Evolutionary conservation across 2,888 invertebrate species (phyloP).

Genomic region (Noctua comes): DNA sequence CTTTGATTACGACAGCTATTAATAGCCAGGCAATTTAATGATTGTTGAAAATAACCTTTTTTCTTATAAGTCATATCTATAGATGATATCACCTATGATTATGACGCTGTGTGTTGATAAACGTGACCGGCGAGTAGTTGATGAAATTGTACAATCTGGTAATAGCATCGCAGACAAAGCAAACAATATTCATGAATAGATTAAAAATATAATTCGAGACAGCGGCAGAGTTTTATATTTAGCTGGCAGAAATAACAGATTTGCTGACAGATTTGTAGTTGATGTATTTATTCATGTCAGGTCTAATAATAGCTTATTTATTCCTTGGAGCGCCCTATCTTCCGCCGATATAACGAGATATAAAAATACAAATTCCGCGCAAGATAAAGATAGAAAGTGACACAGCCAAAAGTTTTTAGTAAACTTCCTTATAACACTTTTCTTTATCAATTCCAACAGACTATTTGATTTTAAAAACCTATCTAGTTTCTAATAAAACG

Average conservation of each 20-base stretch:
- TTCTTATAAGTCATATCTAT: constrained; percentile 6
- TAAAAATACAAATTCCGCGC: constrained; percentile 30
- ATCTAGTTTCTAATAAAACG: neutral
- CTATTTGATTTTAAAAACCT: constrained; percentile 3
- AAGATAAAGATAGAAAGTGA: constrained; percentile 41
- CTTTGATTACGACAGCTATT: constrained; percentile 27
- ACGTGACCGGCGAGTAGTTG: constrained; percentile 1
- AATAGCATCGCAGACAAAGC: constrained; percentile 7
- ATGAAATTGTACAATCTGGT: neutral
- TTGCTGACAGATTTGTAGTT: constrained; percentile 45
- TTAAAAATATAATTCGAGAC: constrained; percentile 22
- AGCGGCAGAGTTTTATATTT: constrained; percentile 45
- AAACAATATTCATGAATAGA: constrained; percentile 27
- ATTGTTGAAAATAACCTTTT: constrained; percentile 20
- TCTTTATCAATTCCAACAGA: neutral
- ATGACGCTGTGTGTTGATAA: constrained; percentile 1
- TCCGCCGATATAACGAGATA: constrained; percentile 22
- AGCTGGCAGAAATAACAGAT: constrained; percentile 49
- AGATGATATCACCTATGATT: constrained; percentile 5
- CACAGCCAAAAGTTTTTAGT: constrained; percentile 27
- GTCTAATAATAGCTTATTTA: constrained; percentile 55
- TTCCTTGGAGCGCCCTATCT: constrained; percentile 42
- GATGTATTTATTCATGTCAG: constrained; percentile 51
- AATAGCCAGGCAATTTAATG: constrained; percentile 21
- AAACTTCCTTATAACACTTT: constrained; percentile 27